Conservation (phyloP, 2,888 invertebrate genomes). For the Steinernema scapterisci region DNA sequence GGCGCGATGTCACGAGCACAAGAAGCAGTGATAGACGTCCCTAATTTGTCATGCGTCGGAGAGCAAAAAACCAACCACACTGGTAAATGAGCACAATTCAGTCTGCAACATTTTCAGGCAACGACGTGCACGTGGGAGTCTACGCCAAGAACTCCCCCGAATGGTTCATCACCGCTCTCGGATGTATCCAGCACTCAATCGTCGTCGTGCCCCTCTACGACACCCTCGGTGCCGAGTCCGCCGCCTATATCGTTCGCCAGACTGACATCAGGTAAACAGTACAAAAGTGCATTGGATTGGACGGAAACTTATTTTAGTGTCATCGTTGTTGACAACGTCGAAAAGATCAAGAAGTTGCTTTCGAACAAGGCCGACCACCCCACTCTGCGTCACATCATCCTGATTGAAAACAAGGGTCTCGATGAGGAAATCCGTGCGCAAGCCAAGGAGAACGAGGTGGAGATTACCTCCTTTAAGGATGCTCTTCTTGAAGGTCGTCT, state of each 20-base stretch:
- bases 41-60: not conserved
- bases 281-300: not conserved
- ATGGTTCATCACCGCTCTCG: slow-evolving; percentile 60
- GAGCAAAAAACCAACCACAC: not conserved
- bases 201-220: slow-evolving; percentile 94
- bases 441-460: slow-evolving; percentile 40
- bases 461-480: slow-evolving; percentile 50
- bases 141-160: slow-evolving; percentile 95
- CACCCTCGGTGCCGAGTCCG: slow-evolving; percentile 92
- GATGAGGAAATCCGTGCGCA: slow-evolving; percentile 39
- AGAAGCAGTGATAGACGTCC: not conserved
- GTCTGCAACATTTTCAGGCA: slow-evolving; percentile 41
- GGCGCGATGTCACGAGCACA: slow-evolving; percentile 19
- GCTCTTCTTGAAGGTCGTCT: slow-evolving; percentile 42
- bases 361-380: slow-evolving; percentile 45
- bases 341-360: slow-evolving; percentile 50
- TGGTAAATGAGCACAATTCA: slow-evolving; percentile 16
- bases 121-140: slow-evolving; percentile 81
- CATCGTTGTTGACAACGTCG: slow-evolving; percentile 56
- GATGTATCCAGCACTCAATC: slow-evolving; percentile 71
- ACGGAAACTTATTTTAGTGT: slow-evolving; percentile 41
- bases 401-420: slow-evolving; percentile 45
- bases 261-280: slow-evolving; percentile 54
- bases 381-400: slow-evolving; percentile 54
- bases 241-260: slow-evolving; percentile 73